Conservation (phyloP, 2,888 invertebrate genomes). For the Harpalus rubripes region DNA sequence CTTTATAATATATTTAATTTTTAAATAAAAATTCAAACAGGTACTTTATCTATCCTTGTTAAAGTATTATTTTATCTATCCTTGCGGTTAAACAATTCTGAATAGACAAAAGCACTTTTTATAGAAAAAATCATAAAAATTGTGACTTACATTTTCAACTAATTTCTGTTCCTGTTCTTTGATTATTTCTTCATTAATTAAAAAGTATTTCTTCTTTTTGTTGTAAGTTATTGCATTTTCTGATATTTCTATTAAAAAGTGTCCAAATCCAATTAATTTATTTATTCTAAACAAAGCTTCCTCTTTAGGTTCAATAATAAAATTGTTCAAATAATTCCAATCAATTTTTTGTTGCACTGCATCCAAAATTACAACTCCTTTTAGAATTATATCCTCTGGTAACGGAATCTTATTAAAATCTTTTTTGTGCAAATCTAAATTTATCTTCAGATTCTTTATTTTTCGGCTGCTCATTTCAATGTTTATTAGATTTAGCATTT, state of each 20-base stretch:
- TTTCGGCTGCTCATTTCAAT: slow-evolving; percentile 81
- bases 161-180: slow-evolving; percentile 45
- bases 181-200: slow-evolving; percentile 68
- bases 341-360: slow-evolving; percentile 84
- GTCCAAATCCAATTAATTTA: slow-evolving; percentile 90
- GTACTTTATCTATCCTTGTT: too few relatives aligned
- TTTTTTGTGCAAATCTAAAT: slow-evolving; percentile 76
- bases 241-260: slow-evolving; percentile 82
- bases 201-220: slow-evolving; percentile 75
- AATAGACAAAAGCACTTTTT: too few relatives aligned
- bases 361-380: slow-evolving; percentile 85
- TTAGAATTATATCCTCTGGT: slow-evolving; percentile 87
- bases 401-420: slow-evolving; percentile 84
- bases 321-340: slow-evolving; percentile 83
- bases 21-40: too few relatives aligned
- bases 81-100: too few relatives aligned
- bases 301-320: slow-evolving; percentile 81
- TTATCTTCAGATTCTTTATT: slow-evolving; percentile 75
- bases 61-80: too few relatives aligned
- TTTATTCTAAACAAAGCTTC: slow-evolving; percentile 87
- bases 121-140: not conserved
- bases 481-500: slow-evolving; percentile 89
- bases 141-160: slow-evolving; percentile 68
- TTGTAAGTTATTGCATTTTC: slow-evolving; percentile 85
- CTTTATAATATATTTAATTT: too few relatives aligned